Evolutionary conservation across 2,113 vertebrate genomes (phyloP).

Genomic region (Rhizomys pruinosus): DNA sequence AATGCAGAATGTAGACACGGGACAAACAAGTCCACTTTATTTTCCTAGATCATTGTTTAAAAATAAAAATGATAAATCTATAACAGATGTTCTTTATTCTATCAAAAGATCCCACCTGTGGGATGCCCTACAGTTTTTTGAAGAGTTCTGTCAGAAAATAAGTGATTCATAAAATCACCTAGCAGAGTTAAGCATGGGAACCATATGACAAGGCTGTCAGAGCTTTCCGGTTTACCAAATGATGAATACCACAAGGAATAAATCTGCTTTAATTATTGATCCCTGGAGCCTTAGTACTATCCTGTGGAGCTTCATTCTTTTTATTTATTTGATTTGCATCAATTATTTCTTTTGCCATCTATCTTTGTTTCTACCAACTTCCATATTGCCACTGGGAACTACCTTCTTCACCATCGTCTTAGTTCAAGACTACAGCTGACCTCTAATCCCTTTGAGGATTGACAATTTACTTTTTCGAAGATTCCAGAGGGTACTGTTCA

Average conservation of each 20-base stretch:
- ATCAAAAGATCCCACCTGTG: slow-evolving; percentile 57
- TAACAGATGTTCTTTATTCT: slow-evolving; percentile 60
- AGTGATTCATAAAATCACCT: slow-evolving; percentile 73
- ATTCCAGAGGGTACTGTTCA: not conserved
- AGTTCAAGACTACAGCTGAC: not conserved
- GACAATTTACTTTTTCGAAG: slow-evolving; percentile 26
- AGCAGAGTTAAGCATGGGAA: slow-evolving; percentile 24
- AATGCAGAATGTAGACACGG: not conserved
- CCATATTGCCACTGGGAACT: not conserved
- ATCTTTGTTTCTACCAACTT: not conserved
- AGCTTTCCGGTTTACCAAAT: not conserved
- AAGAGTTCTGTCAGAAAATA: slow-evolving; percentile 69
- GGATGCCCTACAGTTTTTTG: not conserved
- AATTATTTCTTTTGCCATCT: not conserved
- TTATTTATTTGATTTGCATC: slow-evolving; percentile 17
- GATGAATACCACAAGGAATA: slow-evolving; percentile 32
- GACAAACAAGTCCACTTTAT: not conserved
- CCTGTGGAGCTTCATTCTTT: not conserved
- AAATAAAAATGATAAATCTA: slow-evolving; percentile 20
- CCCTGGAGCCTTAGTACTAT: not conserved
- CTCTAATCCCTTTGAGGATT: not conserved
- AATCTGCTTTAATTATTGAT: slow-evolving; percentile 51
- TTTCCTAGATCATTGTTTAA: slow-evolving; percentile 19
- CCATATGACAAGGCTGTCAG: slow-evolving; percentile 46
- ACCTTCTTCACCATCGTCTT: not conserved